Conservation (phyloP, 2,888 invertebrate genomes). For the Choreutis nemorana region DNA sequence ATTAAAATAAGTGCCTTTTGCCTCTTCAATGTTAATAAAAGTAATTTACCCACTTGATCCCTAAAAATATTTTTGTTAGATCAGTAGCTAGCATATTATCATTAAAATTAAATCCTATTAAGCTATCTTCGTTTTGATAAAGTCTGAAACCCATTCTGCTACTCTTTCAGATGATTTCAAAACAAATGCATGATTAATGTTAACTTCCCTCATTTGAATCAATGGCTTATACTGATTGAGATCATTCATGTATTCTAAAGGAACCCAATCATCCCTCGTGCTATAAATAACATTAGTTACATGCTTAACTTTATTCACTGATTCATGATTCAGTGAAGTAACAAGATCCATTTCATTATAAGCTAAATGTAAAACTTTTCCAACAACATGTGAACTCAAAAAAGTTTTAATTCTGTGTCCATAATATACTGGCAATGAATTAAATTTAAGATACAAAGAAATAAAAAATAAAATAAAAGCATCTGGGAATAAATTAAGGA, state of each 20-base stretch:
- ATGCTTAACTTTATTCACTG: slow-evolving; percentile 70
- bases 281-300: slow-evolving; percentile 76
- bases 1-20: too few relatives aligned
- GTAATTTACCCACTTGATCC: too few relatives aligned
- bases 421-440: slow-evolving; percentile 56
- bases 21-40: too few relatives aligned
- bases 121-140: slow-evolving; percentile 22
- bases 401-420: slow-evolving; percentile 61
- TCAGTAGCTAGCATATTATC: too few relatives aligned
- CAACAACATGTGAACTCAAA: slow-evolving; percentile 64
- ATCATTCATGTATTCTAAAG: slow-evolving; percentile 73
- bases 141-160: slow-evolving; percentile 44
- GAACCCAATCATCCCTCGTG: slow-evolving; percentile 83
- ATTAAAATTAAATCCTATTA: slow-evolving; percentile 3
- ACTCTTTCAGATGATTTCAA: slow-evolving; percentile 69
- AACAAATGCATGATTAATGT: slow-evolving; percentile 81
- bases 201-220: slow-evolving; percentile 29
- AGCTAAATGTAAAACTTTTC: slow-evolving; percentile 75
- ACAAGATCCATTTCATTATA: slow-evolving; percentile 84
- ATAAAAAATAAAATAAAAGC: slow-evolving; percentile 58
- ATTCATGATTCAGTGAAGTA: slow-evolving; percentile 68
- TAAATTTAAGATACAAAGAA: slow-evolving; percentile 59
- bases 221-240: slow-evolving; percentile 47
- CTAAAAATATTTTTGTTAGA: too few relatives aligned
- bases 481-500: slow-evolving; percentile 58